These are phyloP conservation scores for Druceiella hillmani DNA, from an alignment of 2,888 invertebrate species.

Conservation along the genomic window DNA sequence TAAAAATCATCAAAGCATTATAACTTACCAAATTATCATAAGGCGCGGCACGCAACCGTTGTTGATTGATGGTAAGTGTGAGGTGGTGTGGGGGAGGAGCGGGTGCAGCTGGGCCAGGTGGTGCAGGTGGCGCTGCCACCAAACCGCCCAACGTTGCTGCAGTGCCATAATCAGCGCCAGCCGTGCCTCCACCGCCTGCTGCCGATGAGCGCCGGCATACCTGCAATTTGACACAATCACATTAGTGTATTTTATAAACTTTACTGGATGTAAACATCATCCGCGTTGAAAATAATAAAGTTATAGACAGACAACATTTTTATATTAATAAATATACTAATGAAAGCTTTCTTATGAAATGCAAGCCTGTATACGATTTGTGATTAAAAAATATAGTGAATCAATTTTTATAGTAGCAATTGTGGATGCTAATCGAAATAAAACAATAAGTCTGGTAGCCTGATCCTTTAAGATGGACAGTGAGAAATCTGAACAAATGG, in stretches of 20 bases:
- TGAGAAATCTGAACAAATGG: too few species aligned
- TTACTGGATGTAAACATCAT: not conserved
- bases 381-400: too few species aligned
- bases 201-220: constrained; percentile 47
- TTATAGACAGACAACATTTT: not conserved
- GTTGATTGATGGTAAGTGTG: constrained; percentile 92
- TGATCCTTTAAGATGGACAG: too few species aligned
- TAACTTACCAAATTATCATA: constrained; percentile 67
- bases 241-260: not conserved
- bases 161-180: constrained; percentile 32
- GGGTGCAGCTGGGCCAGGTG: constrained; percentile 32
- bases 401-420: too few species aligned
- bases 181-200: constrained; percentile 24
- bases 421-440: too few species aligned
- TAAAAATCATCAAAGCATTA: constrained; percentile 2
- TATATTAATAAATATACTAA: not conserved
- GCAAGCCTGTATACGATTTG: too few species aligned
- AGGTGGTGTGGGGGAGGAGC: constrained; percentile 59
- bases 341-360: too few species aligned
- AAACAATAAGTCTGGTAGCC: too few species aligned
- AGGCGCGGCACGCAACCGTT: constrained; percentile 68
- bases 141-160: constrained; percentile 49
- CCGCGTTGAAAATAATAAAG: not conserved
- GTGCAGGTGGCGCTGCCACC: constrained; percentile 46
- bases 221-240: constrained; percentile 28